A percentile compares a stretch with the other conserved stretches of the same genome.
Evolutionary conservation across 2,888 invertebrate genomes (phyloP).

Genomic region (Heliconius ethilla): DNA sequence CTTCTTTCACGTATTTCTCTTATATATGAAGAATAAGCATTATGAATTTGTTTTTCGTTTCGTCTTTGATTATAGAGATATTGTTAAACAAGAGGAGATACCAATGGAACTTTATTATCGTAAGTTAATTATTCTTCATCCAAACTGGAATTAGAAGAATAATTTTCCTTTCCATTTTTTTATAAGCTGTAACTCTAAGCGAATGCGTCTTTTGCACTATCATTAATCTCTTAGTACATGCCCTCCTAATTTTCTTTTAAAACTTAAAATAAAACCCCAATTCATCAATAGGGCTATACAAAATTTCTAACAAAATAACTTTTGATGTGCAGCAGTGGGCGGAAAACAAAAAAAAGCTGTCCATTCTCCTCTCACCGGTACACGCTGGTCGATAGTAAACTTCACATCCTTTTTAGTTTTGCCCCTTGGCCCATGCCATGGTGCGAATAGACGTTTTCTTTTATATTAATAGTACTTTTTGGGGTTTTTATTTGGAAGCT

Average conservation of each 20-base stretch:
- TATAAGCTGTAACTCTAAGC: neutral
- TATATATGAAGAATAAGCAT: too few relatives aligned
- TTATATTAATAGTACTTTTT: neutral
- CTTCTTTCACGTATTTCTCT: too few relatives aligned
- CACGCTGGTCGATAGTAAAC: neutral
- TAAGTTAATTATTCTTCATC: too few relatives aligned
- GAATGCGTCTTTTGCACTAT: neutral
- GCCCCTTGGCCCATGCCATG: neutral
- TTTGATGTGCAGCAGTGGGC: neutral
- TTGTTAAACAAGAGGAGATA: too few relatives aligned
- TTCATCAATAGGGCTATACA: neutral
- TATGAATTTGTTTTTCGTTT: too few relatives aligned
- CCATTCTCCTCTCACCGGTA: conserved; percentile 8
- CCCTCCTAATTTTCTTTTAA: neutral
- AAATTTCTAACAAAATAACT: neutral
- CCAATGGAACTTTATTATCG: too few relatives aligned
- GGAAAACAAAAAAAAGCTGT: neutral
- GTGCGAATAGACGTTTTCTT: neutral
- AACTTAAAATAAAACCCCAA: too few relatives aligned
- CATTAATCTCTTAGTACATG: too few relatives aligned
- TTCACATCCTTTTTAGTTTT: conserved; percentile 6
- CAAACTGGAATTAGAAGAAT: too few relatives aligned
- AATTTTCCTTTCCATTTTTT: neutral
- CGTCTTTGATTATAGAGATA: too few relatives aligned
- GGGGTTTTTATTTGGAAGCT: neutral